A percentile compares a stretch with the other conserved stretches of the same genome.
Evolutionary conservation across 1,140 invertebrate genomes (phyloP).

Genomic region (Cyrtorhinus lividipennis): DNA sequence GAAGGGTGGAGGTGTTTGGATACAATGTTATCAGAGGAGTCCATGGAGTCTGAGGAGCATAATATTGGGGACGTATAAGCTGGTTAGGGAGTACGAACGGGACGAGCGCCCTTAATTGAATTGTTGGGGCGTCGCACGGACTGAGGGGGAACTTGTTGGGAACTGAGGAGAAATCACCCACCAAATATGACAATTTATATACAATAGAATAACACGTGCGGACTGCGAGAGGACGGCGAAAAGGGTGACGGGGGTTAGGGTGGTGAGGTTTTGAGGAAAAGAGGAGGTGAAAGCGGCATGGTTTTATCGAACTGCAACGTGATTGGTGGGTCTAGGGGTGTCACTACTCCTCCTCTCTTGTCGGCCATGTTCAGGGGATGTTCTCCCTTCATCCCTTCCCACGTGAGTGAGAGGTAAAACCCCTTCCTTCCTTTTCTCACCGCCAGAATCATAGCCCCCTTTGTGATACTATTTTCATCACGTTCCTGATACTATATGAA

Average conservation of each 20-base stretch:
- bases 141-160: neutral
- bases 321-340: constrained; percentile 1
- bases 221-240: neutral
- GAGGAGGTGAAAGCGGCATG: neutral
- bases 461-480: neutral
- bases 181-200: constrained; percentile 13
- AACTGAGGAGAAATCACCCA: neutral
- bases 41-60: no score
- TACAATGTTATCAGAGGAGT: neutral
- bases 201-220: constrained; percentile 1
- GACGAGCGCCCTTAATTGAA: constrained; percentile 1
- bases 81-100: neutral
- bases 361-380: neutral
- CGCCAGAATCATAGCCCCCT: neutral
- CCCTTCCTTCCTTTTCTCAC: neutral
- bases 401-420: no score
- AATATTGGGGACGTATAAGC: no score
- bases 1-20: neutral
- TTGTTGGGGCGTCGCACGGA: neutral
- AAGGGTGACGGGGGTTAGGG: neutral
- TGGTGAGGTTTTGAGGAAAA: no score
- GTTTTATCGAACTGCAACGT: neutral
- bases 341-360: neutral
- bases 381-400: neutral
- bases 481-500: neutral